Evolutionary conservation across 1,140 invertebrate species (phyloP), one percentile per base, ranked within the genome.

Genomic region (Halictus rubicundus): DNA sequence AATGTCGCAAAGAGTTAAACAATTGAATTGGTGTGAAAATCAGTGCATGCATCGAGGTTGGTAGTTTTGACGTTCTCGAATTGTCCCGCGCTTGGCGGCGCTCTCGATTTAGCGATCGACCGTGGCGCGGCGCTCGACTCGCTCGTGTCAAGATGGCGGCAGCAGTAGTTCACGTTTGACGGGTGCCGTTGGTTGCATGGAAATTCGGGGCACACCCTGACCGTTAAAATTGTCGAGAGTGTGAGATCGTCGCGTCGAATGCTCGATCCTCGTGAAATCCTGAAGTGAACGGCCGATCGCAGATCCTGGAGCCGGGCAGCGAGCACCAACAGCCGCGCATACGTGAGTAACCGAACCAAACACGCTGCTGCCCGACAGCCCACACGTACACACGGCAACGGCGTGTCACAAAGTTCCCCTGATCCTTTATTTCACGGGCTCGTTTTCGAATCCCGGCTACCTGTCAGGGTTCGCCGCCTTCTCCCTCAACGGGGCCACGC

Each of bases 101-200:
- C 49, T 57, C 21, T 57, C 21, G 54, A n/a, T 75, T 76, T 0
- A 2, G 0, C n/a, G 37, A 46, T 52, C 19, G 16, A 5, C 46
- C 68, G 59, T 0, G 1, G 1, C 39, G 23, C 25, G 73, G 39
- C 86, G 78, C 46, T 0, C 7, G 14, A 23, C 25, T 14, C 65
- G 64, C 32, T 71, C 52, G 69, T 80, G 59, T 72, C 85, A 89
- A 89, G 76, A 89, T 89, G 89, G 89, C 88, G 78, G 81, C 69
- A 68, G 86, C 69, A 68, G 86, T 73, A 80, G 87, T 81, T 88
- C 87, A 80, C 81, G 84, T 89, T 89, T 89, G 87, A 88, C 87
- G 87, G 85, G 70, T 83, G 80, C 78, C 60, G 87, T 88, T 85
- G 87, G 71, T 83, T 81, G 77, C 75, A 78, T 78, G 83, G 80